Evolutionary conservation across 2,888 invertebrate species (phyloP).

Genomic region (Julus scanicus): DNA sequence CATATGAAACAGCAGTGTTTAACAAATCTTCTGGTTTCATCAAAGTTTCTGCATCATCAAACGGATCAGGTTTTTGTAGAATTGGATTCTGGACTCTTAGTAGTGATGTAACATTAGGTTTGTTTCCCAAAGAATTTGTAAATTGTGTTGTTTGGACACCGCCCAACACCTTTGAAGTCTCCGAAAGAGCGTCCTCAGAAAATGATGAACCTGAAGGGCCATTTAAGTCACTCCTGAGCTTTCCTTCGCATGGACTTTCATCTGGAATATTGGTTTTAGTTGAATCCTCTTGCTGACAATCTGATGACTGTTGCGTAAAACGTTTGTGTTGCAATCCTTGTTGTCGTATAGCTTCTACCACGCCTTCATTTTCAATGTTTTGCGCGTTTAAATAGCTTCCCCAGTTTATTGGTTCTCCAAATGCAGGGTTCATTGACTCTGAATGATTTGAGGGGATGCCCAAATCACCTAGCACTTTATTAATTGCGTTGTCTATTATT

Average conservation of each 20-base stretch:
- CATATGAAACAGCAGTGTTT: constrained; percentile 58
- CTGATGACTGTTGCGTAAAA: background rate
- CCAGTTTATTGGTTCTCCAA: constrained; percentile 41
- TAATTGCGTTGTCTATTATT: constrained; percentile 62
- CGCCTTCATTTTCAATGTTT: constrained; percentile 58
- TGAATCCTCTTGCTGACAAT: background rate
- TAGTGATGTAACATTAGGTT: background rate
- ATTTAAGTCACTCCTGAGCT: background rate
- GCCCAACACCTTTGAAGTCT: background rate
- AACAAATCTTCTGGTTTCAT: constrained; percentile 56
- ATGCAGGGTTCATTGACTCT: background rate
- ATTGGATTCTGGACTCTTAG: background rate
- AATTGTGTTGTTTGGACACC: background rate
- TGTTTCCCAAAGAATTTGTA: background rate
- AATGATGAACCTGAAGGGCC: background rate
- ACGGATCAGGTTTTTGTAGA: background rate
- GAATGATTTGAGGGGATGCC: constrained; percentile 58
- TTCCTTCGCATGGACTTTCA: background rate
- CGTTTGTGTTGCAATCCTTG: constrained; percentile 57
- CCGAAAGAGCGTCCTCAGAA: background rate
- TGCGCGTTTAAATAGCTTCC: constrained; percentile 53
- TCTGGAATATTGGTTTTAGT: background rate
- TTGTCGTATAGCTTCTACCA: constrained; percentile 58
- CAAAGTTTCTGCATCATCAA: constrained; percentile 47
- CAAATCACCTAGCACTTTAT: constrained; percentile 61